Evolutionary conservation across 2,113 vertebrate species (phyloP).

Genomic region (Chaetodon trifascialis): DNA sequence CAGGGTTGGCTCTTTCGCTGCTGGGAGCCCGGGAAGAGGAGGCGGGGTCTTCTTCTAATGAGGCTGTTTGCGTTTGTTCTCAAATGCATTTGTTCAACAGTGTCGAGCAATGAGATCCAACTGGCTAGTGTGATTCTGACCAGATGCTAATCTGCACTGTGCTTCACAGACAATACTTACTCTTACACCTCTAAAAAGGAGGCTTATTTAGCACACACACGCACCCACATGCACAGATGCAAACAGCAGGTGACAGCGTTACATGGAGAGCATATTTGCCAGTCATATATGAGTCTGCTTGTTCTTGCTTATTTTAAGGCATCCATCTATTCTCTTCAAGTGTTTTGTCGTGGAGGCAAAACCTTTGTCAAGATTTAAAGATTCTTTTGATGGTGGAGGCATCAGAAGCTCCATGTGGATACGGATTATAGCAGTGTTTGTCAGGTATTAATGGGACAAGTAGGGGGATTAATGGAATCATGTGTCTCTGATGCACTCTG

Average conservation of each 20-base stretch:
- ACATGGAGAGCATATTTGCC: background rate
- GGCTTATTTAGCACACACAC: background rate
- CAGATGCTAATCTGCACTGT: background rate
- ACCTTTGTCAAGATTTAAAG: constrained; percentile 1
- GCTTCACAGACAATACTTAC: background rate
- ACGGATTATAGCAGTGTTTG: background rate
- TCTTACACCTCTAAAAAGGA: background rate
- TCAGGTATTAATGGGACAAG: background rate
- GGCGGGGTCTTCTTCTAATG: constrained; percentile 2
- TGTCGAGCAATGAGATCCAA: constrained; percentile 3
- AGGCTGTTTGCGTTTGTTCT: constrained; percentile 21
- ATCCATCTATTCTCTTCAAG: too few species aligned
- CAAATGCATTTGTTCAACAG: constrained; percentile 14
- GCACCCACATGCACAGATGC: background rate
- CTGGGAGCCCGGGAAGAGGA: background rate
- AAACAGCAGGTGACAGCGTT: background rate
- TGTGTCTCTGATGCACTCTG: background rate
- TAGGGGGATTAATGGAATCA: background rate
- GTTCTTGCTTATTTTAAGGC: background rate
- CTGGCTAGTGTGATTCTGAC: background rate
- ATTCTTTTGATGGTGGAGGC: background rate
- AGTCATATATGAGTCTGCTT: background rate
- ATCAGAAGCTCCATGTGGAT: background rate
- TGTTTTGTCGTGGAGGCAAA: background rate
- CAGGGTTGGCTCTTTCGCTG: constrained; percentile 7